phyloP scores from a whole-genome alignment of 2,113 vertebrate species.

The Tragulus kanchil region DNA sequence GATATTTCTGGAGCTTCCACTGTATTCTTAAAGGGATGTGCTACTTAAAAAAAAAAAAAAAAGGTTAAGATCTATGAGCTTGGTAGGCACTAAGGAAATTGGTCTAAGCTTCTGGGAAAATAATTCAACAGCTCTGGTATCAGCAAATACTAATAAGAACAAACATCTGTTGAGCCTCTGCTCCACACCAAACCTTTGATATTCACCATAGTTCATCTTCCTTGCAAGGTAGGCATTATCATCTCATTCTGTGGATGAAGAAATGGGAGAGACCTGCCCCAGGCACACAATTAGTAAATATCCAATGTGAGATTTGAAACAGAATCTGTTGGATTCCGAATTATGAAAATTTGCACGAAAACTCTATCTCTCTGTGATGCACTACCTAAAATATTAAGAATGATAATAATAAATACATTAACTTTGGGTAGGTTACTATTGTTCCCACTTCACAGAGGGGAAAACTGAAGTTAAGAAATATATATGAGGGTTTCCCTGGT shows the following conservation, averaged over 20 bases:
- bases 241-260: not conserved
- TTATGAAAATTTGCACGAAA: not conserved
- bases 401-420: not conserved
- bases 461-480: constrained; percentile 9
- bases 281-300: not conserved
- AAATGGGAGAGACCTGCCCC: not conserved
- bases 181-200: not conserved
- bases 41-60: not conserved
- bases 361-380: not conserved
- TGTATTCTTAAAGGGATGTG: constrained; percentile 44
- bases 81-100: not conserved
- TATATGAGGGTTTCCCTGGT: not conserved
- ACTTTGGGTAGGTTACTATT: not conserved
- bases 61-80: not conserved
- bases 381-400: not conserved
- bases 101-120: constrained; percentile 6
- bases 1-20: not conserved
- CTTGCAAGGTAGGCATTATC: not conserved
- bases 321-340: not conserved
- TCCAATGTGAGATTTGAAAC: not conserved
- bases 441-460: not conserved
- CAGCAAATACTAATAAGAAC: not conserved
- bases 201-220: not conserved
- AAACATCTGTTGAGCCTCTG: not conserved
- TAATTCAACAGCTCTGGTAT: not conserved